Percentiles rank a stretch among this genome's conserved stretches.
Evolutionary conservation across 2,113 vertebrate species (phyloP).

Genomic region (Spilogale gracilis): DNA sequence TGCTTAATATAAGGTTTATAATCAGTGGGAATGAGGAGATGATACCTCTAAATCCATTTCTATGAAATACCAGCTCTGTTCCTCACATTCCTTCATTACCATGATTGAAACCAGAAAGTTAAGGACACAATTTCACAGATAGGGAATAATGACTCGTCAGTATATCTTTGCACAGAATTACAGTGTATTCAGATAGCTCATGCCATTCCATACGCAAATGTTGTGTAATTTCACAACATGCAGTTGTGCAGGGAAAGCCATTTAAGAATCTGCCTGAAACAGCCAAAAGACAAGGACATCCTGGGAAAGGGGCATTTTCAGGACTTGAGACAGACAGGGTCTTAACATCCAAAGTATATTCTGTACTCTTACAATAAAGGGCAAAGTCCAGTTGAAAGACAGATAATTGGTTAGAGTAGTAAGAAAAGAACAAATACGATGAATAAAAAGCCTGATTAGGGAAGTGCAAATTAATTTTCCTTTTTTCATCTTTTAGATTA

Average conservation of each 20-base stretch:
- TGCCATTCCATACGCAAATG: neutral
- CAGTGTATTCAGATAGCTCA: conserved; percentile 14
- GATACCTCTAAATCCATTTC: neutral
- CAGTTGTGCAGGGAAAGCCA: neutral
- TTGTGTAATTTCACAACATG: neutral
- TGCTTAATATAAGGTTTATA: neutral
- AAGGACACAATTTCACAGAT: conserved; percentile 40
- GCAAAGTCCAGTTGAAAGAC: neutral
- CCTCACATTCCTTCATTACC: neutral
- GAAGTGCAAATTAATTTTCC: neutral
- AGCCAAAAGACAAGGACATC: conserved; percentile 34
- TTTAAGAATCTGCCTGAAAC: conserved; percentile 46
- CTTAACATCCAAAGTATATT: conserved; percentile 55
- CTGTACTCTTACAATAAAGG: conserved; percentile 32
- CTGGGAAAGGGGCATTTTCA: conserved; percentile 46
- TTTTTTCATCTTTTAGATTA: neutral
- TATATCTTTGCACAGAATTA: conserved; percentile 54
- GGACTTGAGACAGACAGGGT: conserved; percentile 8
- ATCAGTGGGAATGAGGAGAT: neutral
- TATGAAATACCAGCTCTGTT: neutral
- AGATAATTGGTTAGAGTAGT: neutral
- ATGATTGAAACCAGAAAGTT: conserved; percentile 51
- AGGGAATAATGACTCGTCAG: neutral
- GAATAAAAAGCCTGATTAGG: neutral
- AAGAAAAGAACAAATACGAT: neutral